Percentiles rank a stretch among this genome's conserved stretches.
Evolutionary conservation across 2,888 invertebrate genomes (phyloP).

Genomic region (Stegophylla sp.): DNA sequence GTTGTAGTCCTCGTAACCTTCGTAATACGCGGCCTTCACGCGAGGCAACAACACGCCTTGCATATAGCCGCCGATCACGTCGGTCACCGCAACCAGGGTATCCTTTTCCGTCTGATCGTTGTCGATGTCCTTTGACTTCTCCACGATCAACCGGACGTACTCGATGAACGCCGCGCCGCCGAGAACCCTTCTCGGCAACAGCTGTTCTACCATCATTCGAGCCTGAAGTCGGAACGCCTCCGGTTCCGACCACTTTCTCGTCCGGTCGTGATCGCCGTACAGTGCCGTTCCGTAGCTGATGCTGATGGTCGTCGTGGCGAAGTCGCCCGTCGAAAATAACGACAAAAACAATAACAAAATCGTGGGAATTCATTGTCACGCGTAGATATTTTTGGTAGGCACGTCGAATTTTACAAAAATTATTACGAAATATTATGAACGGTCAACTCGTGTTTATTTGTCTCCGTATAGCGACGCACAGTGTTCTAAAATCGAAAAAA

Average conservation of each 20-base stretch:
- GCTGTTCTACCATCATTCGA: neutral
- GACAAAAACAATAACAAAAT: no score
- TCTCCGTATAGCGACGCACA: no score
- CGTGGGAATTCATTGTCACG: no score
- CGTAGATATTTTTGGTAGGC: no score
- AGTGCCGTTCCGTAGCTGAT: neutral
- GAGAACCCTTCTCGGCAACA: neutral
- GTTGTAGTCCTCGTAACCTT: neutral
- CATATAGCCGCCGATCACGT: conserved; percentile 6
- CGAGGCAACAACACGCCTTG: neutral
- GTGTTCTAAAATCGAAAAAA: no score
- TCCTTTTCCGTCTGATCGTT: neutral
- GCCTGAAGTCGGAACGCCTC: neutral
- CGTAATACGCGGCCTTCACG: neutral
- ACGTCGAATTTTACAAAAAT: no score
- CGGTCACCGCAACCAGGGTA: neutral
- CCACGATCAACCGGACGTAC: neutral
- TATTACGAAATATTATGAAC: no score
- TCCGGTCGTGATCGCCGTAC: neutral
- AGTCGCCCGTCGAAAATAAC: no score
- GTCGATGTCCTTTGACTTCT: neutral
- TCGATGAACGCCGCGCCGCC: neutral
- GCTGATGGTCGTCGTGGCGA: no score
- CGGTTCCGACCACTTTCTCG: neutral
- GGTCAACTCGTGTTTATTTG: no score